Conservation (phyloP, 2,113 vertebrate species). For the Donacobius atricapilla region DNA sequence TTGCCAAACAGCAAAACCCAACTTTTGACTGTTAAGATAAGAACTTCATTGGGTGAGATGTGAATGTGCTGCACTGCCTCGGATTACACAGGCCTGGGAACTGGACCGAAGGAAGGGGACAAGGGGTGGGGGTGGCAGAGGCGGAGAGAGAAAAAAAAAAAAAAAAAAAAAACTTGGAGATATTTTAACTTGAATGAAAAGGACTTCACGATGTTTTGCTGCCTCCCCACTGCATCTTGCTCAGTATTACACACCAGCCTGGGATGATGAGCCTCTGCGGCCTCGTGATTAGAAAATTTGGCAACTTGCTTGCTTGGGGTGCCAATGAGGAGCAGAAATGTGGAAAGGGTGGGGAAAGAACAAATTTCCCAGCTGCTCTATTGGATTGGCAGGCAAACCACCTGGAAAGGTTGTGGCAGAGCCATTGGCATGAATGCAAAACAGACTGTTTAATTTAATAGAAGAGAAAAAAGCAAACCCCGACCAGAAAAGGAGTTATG, state of each 20-base stretch:
- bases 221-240: not conserved
- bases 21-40: not conserved
- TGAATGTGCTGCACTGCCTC: not conserved
- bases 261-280: not conserved
- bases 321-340: not conserved
- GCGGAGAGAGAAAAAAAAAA: not conserved
- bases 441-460: not conserved
- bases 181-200: not conserved
- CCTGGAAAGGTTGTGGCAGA: not conserved
- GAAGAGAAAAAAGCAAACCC: not conserved
- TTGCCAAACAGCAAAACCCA: not conserved
- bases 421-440: not conserved
- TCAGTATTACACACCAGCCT: not conserved
- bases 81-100: not conserved
- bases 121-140: accelerated
- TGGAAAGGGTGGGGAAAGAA: not conserved
- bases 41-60: not conserved
- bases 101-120: accelerated
- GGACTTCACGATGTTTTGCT: not conserved
- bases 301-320: not conserved
- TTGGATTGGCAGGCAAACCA: not conserved
- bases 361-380: not conserved
- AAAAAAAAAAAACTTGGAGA: not conserved
- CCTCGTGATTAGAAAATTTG: not conserved
- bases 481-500: not conserved